A percentile compares a stretch with the other conserved stretches of the same genome.
These are phyloP conservation scores for Rhodeus uyekii DNA, from an alignment of 2,797 vertebrate species.

Conservation along the genomic window DNA sequence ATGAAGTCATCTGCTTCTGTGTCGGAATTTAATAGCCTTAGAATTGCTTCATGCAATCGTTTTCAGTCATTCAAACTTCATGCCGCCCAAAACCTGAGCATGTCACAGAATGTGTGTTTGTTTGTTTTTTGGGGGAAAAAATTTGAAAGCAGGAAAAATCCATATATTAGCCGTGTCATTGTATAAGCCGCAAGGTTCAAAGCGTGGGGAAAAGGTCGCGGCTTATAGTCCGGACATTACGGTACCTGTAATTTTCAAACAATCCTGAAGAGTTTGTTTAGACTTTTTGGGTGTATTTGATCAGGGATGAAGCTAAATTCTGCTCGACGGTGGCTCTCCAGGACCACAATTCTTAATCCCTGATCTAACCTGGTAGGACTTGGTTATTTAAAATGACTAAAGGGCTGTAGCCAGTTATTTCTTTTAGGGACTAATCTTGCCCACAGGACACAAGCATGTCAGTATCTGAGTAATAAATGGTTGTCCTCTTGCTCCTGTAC, in stretches of 20 bases:
- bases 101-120: too few relatives aligned
- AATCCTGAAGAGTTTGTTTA: neutral
- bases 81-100: too few relatives aligned
- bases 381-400: neutral
- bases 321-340: neutral
- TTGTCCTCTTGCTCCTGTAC: neutral
- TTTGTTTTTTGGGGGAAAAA: too few relatives aligned
- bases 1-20: too few relatives aligned
- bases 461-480: neutral
- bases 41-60: too few relatives aligned
- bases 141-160: too few relatives aligned
- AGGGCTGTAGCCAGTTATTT: neutral
- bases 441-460: neutral
- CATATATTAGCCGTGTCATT: too few relatives aligned
- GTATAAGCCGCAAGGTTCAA: too few relatives aligned
- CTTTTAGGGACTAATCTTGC: neutral
- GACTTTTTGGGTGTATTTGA: neutral
- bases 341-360: neutral
- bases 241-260: neutral
- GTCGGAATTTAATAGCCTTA: too few relatives aligned
- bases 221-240: too few relatives aligned
- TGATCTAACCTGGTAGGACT: neutral
- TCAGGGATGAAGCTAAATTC: neutral
- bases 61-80: too few relatives aligned
- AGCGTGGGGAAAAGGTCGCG: too few relatives aligned